phyloP scores from a whole-genome alignment of 2,797 vertebrate species.

The Oreochromis mossambicus region DNA sequence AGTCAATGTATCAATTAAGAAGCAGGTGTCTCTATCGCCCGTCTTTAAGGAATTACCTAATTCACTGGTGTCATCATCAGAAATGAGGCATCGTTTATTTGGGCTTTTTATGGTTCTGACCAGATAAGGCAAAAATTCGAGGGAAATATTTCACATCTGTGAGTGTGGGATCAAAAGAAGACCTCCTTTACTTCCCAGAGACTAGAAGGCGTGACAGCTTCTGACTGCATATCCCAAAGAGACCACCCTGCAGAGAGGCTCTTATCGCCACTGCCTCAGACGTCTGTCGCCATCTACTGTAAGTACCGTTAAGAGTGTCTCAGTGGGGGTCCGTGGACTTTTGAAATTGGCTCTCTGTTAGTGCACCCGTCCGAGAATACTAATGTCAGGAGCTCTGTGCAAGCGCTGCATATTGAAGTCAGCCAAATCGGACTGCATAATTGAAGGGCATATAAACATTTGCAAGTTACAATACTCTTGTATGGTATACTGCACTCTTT shows the following conservation, averaged over 20 bases:
- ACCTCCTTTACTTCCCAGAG: not conserved
- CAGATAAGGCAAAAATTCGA: not conserved
- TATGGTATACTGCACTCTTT: not conserved
- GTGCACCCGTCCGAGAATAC: constrained; percentile 2
- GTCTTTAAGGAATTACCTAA: not conserved
- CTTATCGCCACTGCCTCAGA: constrained; percentile 47
- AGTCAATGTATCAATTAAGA: not conserved
- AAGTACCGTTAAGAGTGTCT: constrained; percentile 19
- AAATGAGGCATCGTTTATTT: not conserved
- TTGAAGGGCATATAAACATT: not conserved
- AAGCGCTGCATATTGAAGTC: not conserved
- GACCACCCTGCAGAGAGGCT: constrained; percentile 41
- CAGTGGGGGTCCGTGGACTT: constrained; percentile 4
- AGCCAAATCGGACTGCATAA: not conserved
- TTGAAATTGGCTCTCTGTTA: constrained; percentile 13
- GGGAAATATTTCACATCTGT: not conserved
- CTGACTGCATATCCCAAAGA: constrained; percentile 21
- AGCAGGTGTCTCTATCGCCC: not conserved
- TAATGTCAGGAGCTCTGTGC: constrained; percentile 3
- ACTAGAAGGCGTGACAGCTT: constrained; percentile 14
- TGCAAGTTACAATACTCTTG: not conserved
- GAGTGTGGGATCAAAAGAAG: constrained; percentile 31
- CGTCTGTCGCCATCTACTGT: constrained; percentile 59
- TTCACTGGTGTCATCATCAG: not conserved
- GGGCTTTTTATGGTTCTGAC: not conserved